Percentiles rank a stretch among this genome's conserved stretches.
Evolutionary conservation across 2,888 invertebrate genomes (phyloP).

Genomic region (Aplocera efformata): DNA sequence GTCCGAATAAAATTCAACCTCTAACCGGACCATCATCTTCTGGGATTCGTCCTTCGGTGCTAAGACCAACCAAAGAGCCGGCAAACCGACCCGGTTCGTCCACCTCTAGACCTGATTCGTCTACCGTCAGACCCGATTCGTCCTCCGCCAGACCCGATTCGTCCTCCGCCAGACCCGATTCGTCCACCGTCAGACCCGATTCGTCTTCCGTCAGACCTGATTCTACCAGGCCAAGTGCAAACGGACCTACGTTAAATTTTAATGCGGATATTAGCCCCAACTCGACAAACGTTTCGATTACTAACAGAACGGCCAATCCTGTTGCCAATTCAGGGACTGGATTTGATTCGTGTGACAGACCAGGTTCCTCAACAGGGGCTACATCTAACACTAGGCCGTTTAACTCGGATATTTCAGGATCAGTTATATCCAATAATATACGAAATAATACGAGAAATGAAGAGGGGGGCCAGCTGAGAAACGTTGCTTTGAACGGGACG

Average conservation of each 20-base stretch:
- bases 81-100: not conserved
- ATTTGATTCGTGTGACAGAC: slow-evolving; percentile 1
- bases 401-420: slow-evolving; percentile 16
- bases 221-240: too few relatives aligned
- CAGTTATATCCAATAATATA: slow-evolving; percentile 1
- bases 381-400: slow-evolving; percentile 2
- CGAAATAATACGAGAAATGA: slow-evolving; percentile 6
- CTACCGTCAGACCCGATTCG: not conserved
- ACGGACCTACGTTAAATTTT: too few relatives aligned
- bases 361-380: slow-evolving; percentile 4
- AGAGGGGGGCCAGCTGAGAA: slow-evolving; percentile 9
- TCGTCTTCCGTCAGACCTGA: not conserved
- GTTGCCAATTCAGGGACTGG: not conserved
- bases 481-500: slow-evolving; percentile 7
- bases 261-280: too few relatives aligned
- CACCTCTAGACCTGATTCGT: not conserved
- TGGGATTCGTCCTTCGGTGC: too few relatives aligned
- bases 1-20: too few relatives aligned
- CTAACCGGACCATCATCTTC: slow-evolving; percentile 1
- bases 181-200: not conserved
- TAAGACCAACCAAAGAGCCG: too few relatives aligned
- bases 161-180: slow-evolving; percentile 1
- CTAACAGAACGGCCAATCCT: not conserved
- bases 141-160: slow-evolving; percentile 1
- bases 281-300: not conserved